Evolutionary conservation across 2,113 vertebrate species (phyloP), one percentile per base, ranked within the genome.

Genomic region (Salvator merianae): DNA sequence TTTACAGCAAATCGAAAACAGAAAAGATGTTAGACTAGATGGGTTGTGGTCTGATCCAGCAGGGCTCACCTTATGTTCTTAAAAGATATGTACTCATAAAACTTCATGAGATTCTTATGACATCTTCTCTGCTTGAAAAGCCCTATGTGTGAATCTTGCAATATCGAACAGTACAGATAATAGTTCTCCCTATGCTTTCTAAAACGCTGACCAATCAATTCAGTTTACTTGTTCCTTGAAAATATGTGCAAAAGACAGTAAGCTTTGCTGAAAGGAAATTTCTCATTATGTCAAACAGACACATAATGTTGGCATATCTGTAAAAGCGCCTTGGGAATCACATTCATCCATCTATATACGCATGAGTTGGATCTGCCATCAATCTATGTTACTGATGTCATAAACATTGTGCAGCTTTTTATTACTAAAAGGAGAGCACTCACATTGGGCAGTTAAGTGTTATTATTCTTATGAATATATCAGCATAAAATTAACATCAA

Each of bases 241-340:
- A 72, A 24, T 36, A 63, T 13, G 74, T 65, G 8, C 65, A 32
- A 32, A 80, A 59, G 38, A 74, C 66, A 63, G 55, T 14, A 63
- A 59, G 47, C 71, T 79, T 43, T 79, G n/a, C 14, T 72, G 18
- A 63, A 70, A 79, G n/a, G 55, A 93, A 86, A 71, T 88, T 88
- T 78, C 40, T 92, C 91, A 94, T 94, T 95, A 95, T 93, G 76
- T 95, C 94, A 95, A 95, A 96, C 92, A 92, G 88, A 91, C 86
- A 84, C 95, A 86, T 96, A 96, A 94, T 93, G 95, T 71, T 96
- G 94, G 90, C 22, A 91, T 96, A 95, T 96, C 96, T 96, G 96
- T 96, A 91, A 95, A 86, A 90, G 93, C 90, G 91, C 94, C 95
- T 96, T 96, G 95, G 95, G 96, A 96, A 88, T 94, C 95, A 94